phyloP scores from a whole-genome alignment of 2,797 vertebrate genomes.

The Alcedo atthis region DNA sequence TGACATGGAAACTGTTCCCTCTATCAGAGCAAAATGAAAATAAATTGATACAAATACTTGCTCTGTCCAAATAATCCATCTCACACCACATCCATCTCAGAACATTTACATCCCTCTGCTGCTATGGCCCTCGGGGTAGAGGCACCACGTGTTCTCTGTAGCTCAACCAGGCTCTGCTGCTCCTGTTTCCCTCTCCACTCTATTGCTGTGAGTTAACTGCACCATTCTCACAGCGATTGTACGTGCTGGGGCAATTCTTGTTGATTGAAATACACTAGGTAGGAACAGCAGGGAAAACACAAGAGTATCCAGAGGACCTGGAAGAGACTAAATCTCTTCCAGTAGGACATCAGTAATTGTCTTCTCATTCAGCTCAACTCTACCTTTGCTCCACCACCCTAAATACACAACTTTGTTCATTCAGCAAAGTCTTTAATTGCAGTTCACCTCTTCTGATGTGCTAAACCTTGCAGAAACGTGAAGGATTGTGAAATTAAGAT shows the following conservation, averaged over 20 bases:
- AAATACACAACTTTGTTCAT: not conserved
- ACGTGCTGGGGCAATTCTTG: not conserved
- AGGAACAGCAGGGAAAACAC: not conserved
- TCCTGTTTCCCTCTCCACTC: not conserved
- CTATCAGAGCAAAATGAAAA: not conserved
- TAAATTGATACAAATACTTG: not conserved
- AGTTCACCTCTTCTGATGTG: not conserved
- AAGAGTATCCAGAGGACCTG: not conserved
- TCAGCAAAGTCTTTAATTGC: not conserved
- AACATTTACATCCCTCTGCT: not conserved
- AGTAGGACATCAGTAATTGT: not conserved
- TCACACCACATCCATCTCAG: not conserved
- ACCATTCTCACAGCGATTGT: conserved; percentile 1
- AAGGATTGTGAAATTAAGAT: conserved; percentile 27
- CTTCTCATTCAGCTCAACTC: not conserved
- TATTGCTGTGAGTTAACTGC: not conserved
- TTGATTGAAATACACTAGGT: not conserved
- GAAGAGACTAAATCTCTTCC: not conserved
- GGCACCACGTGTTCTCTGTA: not conserved
- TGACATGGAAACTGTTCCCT: not conserved
- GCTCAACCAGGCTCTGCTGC: not conserved
- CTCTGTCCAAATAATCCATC: not conserved
- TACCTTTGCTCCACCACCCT: not conserved
- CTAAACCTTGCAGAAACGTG: conserved; percentile 45
- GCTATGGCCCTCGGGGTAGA: not conserved